Evolutionary conservation across 2,888 invertebrate species (phyloP).

Genomic region (Cantharis rustica): DNA sequence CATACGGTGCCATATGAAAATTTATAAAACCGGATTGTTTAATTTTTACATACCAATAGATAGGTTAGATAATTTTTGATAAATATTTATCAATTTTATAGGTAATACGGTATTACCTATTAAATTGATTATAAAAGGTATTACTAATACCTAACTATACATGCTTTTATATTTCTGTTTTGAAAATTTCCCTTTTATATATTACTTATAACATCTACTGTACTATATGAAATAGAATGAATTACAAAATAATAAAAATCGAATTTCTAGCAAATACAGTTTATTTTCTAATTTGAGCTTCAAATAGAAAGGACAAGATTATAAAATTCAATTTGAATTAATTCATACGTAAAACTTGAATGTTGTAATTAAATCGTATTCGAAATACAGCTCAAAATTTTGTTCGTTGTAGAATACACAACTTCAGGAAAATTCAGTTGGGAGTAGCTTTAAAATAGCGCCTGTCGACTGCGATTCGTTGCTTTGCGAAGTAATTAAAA

Average conservation of each 20-base stretch:
- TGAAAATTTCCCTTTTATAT: too few species aligned
- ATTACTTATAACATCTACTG: neutral
- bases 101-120: too few species aligned
- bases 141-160: too few species aligned
- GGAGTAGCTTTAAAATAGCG: constrained; percentile 28
- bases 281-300: neutral
- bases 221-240: neutral
- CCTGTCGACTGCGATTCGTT: constrained; percentile 34
- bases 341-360: neutral
- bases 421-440: constrained; percentile 24
- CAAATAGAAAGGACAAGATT: neutral
- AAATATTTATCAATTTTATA: too few species aligned
- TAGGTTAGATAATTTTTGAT: too few species aligned
- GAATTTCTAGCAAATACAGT: neutral
- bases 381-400: constrained; percentile 8
- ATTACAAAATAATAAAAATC: neutral
- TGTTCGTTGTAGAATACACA: constrained; percentile 7
- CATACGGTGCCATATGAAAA: too few species aligned
- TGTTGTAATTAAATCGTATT: constrained; percentile 1
- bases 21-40: too few species aligned
- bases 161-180: too few species aligned
- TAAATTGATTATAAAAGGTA: too few species aligned
- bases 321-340: neutral
- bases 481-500: constrained; percentile 54
- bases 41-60: too few species aligned